Evolutionary conservation across 2,888 invertebrate species (phyloP).

Genomic region (Omphaloscelis lunosa): DNA sequence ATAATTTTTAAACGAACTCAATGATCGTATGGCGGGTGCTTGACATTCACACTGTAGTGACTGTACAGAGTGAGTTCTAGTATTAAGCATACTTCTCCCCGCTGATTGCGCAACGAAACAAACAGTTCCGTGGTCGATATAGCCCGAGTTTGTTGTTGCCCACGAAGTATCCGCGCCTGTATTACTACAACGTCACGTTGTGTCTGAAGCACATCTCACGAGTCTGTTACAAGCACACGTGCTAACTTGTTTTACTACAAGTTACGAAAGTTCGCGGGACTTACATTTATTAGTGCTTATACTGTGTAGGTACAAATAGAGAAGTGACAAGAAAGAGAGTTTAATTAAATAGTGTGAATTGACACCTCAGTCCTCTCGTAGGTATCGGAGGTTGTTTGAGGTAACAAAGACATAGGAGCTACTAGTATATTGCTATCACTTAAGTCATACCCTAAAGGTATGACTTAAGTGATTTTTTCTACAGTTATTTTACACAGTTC

Average conservation of each 20-base stretch:
- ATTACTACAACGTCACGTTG: neutral
- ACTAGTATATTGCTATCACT: too few relatives aligned
- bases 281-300: conserved; percentile 4
- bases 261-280: neutral
- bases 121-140: neutral
- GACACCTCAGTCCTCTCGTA: neutral
- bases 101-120: neutral
- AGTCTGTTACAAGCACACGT: neutral
- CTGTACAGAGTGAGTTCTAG: neutral
- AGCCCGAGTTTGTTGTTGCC: neutral
- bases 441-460: too few relatives aligned
- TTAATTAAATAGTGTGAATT: neutral
- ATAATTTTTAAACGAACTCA: neutral
- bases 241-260: neutral
- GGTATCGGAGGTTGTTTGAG: neutral
- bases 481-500: neutral
- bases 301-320: neutral
- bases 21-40: too few relatives aligned
- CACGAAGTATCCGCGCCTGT: neutral
- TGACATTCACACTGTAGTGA: neutral
- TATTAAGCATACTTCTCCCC: neutral
- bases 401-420: neutral
- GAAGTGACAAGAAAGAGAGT: neutral
- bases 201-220: neutral
- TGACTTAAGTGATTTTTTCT: too few relatives aligned